Evolutionary conservation across 2,797 vertebrate species (phyloP), one percentile per base, ranked within the genome.

Genomic region (Danio aesculapii): DNA sequence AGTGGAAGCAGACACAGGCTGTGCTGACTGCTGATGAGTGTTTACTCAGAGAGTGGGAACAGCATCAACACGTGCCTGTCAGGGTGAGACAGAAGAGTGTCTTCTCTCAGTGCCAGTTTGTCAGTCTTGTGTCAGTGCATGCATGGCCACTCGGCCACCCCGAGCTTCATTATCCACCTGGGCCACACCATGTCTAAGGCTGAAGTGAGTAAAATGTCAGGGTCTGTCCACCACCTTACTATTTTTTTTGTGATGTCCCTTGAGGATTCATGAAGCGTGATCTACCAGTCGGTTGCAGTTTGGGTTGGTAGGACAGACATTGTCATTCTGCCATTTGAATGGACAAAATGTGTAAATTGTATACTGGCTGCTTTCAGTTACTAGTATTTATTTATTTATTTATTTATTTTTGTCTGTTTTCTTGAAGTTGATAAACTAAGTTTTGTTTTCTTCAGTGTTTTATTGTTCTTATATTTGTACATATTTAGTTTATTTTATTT

Each of bases 1-100:
- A 91, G 89, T 88, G 91, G 87, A 92, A 90, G 91, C 93, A 94
- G 93, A 94, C 93, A 87, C 87, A 86, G 90, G 92, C 92, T 93
- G 90, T 88, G 85, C 91, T 92, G 94, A 94, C 94, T 94, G 92
- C 94, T 93, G 93, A 94, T 94, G 93, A 88, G 91, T 93, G 91
- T 93, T 94, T 92, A 93, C 93, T 90, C 80, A 84, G 71, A 83
- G 75, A 79, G 62, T 69, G 77, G 61, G 69, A 85, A 85, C 77
- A 85, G 82, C 74, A 82, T 62, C 73, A 50, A 43, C 76, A 81
- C 70, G 84, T 77, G 81, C 74, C 69, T 68, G 46, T 68, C 19
- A 52, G 47, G 55, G 52, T 17, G 52, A 67, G 75, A 78, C 46
- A 74, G 19, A 53, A 57, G 21, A 79, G 61, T 58, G 81, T 80